Evolutionary conservation across 2,888 invertebrate species (phyloP).

Genomic region (Synergus itoensis): DNA sequence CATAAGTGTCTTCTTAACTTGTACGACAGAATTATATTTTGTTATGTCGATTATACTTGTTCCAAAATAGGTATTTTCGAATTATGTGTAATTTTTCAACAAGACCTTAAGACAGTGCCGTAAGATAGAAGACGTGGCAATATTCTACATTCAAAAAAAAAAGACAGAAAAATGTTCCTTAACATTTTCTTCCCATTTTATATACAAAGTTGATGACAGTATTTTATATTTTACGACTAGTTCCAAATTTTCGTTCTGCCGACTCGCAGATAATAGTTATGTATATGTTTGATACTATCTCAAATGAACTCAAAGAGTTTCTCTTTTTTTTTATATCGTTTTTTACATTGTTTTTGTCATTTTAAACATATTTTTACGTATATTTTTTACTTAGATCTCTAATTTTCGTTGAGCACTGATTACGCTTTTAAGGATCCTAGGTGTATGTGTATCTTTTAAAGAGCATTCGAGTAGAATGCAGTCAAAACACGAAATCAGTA

Average conservation of each 20-base stretch:
- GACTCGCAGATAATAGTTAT: slow-evolving; percentile 38
- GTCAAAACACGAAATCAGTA: slow-evolving; percentile 35
- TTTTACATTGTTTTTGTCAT: slow-evolving; percentile 62
- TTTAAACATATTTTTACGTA: slow-evolving; percentile 52
- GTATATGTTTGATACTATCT: slow-evolving; percentile 35
- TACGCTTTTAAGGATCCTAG: slow-evolving; percentile 64
- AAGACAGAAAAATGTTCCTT: slow-evolving; percentile 52
- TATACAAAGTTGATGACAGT: slow-evolving; percentile 68
- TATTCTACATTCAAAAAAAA: slow-evolving; percentile 37
- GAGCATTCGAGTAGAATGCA: slow-evolving; percentile 14
- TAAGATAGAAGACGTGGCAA: slow-evolving; percentile 51
- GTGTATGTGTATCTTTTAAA: slow-evolving; percentile 43
- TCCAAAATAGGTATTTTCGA: slow-evolving; percentile 1
- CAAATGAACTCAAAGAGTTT: slow-evolving; percentile 40
- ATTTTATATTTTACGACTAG: slow-evolving; percentile 70
- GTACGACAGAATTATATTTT: background rate
- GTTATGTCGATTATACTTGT: background rate
- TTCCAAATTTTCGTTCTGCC: slow-evolving; percentile 61
- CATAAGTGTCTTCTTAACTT: no score
- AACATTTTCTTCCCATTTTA: slow-evolving; percentile 60
- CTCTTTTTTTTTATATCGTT: slow-evolving; percentile 59
- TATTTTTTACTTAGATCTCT: slow-evolving; percentile 68
- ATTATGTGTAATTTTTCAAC: slow-evolving; percentile 43
- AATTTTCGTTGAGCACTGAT: slow-evolving; percentile 68
- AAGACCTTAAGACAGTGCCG: slow-evolving; percentile 61